Conservation (phyloP, 1,140 invertebrate species). For the Potamilus streckersoni region DNA sequence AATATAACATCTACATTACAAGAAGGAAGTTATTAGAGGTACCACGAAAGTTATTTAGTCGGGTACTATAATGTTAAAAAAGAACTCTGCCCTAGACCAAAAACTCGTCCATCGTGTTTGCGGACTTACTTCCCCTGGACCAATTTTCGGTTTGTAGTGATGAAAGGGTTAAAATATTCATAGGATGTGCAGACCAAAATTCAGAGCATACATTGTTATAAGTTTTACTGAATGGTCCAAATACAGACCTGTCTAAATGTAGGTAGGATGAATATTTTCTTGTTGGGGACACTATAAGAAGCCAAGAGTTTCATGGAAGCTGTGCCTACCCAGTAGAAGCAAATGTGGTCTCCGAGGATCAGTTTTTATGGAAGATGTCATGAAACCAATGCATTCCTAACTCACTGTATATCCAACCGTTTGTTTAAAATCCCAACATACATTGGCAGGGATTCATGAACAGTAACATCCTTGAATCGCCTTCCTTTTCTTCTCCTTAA, state of each 20-base stretch:
- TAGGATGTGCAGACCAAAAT: slow-evolving; percentile 24
- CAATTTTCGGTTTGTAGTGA: no score
- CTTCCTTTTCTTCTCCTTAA: slow-evolving; percentile 28
- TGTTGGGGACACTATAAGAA: slow-evolving; percentile 26
- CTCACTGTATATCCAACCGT: slow-evolving; percentile 15
- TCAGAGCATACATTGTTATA: slow-evolving; percentile 18
- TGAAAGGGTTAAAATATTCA: not conserved
- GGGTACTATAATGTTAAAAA: no score
- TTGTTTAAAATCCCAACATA: not conserved
- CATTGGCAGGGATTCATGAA: not conserved
- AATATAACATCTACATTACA: no score
- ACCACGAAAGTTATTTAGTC: no score
- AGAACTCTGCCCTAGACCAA: no score
- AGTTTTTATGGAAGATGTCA: slow-evolving; percentile 33
- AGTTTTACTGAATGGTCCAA: slow-evolving; percentile 29
- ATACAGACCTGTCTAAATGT: slow-evolving; percentile 27
- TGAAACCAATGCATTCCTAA: slow-evolving; percentile 32
- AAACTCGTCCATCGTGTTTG: no score
- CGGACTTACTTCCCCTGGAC: no score
- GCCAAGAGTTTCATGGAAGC: slow-evolving; percentile 28
- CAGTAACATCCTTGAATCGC: not conserved
- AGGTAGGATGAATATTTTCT: slow-evolving; percentile 28
- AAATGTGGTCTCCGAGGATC: slow-evolving; percentile 33
- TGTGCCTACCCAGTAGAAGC: slow-evolving; percentile 39
- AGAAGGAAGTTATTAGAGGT: no score